Evolutionary conservation across 2,797 vertebrate species (phyloP), one percentile per base, ranked within the genome.

Genomic region (Myiothlypis coronata): DNA sequence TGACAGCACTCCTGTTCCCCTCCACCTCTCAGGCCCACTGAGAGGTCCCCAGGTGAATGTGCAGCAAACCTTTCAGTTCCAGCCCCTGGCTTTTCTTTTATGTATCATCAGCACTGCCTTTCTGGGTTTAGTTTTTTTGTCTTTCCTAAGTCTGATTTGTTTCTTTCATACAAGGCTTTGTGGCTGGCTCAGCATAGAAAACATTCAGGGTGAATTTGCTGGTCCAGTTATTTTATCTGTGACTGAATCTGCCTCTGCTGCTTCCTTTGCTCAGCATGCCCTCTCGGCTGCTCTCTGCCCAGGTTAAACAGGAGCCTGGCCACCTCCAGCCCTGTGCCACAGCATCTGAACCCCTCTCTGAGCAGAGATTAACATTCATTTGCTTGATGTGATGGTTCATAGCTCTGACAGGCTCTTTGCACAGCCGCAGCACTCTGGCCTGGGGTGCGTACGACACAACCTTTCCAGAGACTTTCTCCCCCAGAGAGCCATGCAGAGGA

Each of bases 201-300:
- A 13, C 27, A 30, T 65, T 22, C 22, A 32, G 52, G 24, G 24
- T 69, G 67, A 53, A 76, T 92, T 91, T 93, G 41, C 49, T 71
- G 75, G 63, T 74, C 68, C 59, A 23, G 26, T 85, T 94, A 47
- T 47, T 96, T 92, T 76, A 59, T 80, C 82, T 87, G 75, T 30
- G 11, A 7, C 43, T 52, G 43, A 63, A 85, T 47, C 63, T 50
- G 35, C 59, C 61, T 76, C 74, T 76, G 87, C 83, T 68, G 59
- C 75, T 61, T 64, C 22, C 75, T 59, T 50, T 37, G 14, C 56
- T 89, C 44, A 64, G 47, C 68, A 61, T n/a, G 43, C 30, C n/a
- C 12, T n/a, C 27, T 69, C 2, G 3, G 43, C 71, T 74, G 63
- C 68, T 83, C 86, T 67, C 76, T 83, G 68, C 56, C 27, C 0